A percentile compares a stretch with the other conserved stretches of the same genome.
phyloP scores from a whole-genome alignment of 1,140 invertebrate species.

The Mya arenaria region DNA sequence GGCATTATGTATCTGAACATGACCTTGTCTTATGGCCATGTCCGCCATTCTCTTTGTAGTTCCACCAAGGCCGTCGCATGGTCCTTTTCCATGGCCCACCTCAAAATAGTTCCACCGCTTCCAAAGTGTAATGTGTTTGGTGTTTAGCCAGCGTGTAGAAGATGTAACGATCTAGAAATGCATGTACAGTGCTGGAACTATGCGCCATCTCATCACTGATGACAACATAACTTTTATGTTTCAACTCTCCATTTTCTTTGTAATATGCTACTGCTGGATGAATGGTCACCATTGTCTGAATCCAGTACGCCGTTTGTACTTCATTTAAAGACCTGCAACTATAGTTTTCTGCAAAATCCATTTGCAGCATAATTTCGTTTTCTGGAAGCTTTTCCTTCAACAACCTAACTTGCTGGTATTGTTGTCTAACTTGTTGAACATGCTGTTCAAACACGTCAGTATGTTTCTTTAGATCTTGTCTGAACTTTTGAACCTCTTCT shows the following conservation, averaged over 20 bases:
- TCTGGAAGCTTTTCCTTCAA: constrained; percentile 54
- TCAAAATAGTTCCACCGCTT: constrained; percentile 53
- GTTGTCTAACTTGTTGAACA: constrained; percentile 24
- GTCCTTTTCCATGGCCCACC: constrained; percentile 55
- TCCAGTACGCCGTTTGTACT: too few species aligned
- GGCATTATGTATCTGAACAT: constrained; percentile 44
- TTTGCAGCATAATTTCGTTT: constrained; percentile 49
- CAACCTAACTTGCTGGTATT: constrained; percentile 44
- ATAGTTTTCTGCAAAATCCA: constrained; percentile 66
- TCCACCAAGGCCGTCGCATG: constrained; percentile 45
- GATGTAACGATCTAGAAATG: too few species aligned
- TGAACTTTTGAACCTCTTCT: too few species aligned
- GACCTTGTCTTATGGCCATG: constrained; percentile 9
- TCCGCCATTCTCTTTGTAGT: constrained; percentile 47
- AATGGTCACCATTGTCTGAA: too few species aligned
- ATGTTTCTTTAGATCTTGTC: too few species aligned
- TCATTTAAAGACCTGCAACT: too few species aligned
- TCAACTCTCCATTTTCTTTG: too few species aligned
- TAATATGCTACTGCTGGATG: too few species aligned
- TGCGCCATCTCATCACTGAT: too few species aligned
- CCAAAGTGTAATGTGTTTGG: not conserved
- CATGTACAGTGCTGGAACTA: too few species aligned
- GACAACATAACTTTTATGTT: too few species aligned
- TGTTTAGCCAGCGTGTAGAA: not conserved
- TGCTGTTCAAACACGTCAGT: constrained; percentile 40